Evolutionary conservation across 2,797 vertebrate genomes (phyloP).

Genomic region (Hippocampus kuda): DNA sequence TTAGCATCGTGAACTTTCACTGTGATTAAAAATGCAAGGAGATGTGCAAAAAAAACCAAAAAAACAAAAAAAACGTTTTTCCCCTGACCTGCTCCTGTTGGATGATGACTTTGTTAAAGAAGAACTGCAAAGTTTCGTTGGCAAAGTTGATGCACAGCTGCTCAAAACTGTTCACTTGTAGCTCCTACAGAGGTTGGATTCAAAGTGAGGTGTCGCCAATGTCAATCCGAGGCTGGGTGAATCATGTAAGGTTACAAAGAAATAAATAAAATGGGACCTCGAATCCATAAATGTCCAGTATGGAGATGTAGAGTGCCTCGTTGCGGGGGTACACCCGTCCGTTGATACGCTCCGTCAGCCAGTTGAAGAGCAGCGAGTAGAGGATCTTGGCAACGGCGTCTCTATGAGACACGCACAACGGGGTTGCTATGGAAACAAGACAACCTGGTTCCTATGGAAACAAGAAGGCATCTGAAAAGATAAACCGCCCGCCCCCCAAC

Average conservation of each 20-base stretch:
- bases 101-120: constrained; percentile 87
- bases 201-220: background rate
- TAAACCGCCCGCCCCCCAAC: background rate
- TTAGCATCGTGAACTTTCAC: background rate
- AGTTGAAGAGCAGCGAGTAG: constrained; percentile 87
- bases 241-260: background rate
- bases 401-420: constrained; percentile 60
- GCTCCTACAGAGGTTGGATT: constrained; percentile 66
- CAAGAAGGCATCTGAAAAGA: constrained; percentile 60
- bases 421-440: constrained; percentile 62
- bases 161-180: constrained; percentile 91
- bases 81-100: constrained; percentile 86
- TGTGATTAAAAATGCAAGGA: background rate
- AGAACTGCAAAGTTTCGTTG: constrained; percentile 89
- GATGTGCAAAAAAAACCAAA: background rate
- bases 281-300: constrained; percentile 94
- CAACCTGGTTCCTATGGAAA: constrained; percentile 61
- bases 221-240: background rate
- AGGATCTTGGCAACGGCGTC: constrained; percentile 94
- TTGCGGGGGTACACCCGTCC: constrained; percentile 80
- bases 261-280: constrained; percentile 66
- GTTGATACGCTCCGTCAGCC: constrained; percentile 89
- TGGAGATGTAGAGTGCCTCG: constrained; percentile 81
- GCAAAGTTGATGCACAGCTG: constrained; percentile 94
- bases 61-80: background rate